Evolutionary conservation across 2,888 invertebrate genomes (phyloP), one percentile per base, ranked within the genome.

Genomic region (Hirtodrosophila confusa): DNA sequence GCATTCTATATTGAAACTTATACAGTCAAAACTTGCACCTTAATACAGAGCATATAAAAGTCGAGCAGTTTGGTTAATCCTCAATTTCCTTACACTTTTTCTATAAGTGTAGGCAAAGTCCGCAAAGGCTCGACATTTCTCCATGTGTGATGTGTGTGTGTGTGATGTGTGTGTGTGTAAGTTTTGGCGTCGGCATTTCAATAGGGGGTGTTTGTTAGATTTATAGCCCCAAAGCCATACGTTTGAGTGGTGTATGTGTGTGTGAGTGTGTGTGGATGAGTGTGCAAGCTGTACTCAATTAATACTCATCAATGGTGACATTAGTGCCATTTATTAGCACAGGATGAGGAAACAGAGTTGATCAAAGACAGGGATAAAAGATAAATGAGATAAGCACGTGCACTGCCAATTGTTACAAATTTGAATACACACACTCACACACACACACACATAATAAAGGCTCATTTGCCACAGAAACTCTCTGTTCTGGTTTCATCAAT

Each of bases 221-320:
- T 82, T 88, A 82, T 88, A 47, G 88, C 60, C 69, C 35, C 53
- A 48, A 69, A 63, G 65, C 64, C 33, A 61, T 61, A 63, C 57
- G 49, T 69, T 51, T 66, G 54, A 45, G 50, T 58, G 36, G 31
- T 33, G n/a, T 10, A 35, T 27, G 29, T 27, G 31, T 41, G 23
- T 17, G 47, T 35, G 47, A 39, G 24, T 36, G 40, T 36, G 45
- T 36, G 40, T 50, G 51, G 40, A 40, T 31, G 55, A 10, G 51
- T 54, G 50, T 67, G 72, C 70, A 80, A 64, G 67, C 68, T 78
- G 69, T 84, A 88, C 83, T 86, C 88, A 84, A 84, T 84, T 84
- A 84, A 84, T 88, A 84, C 86, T 80, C 84, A 84, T 88, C 84
- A 88, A 88, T 69, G 83, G 83, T 88, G 87, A 82, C 84, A 84